Conservation (phyloP, 2,797 vertebrate species). For the Sebastes elongatus region DNA sequence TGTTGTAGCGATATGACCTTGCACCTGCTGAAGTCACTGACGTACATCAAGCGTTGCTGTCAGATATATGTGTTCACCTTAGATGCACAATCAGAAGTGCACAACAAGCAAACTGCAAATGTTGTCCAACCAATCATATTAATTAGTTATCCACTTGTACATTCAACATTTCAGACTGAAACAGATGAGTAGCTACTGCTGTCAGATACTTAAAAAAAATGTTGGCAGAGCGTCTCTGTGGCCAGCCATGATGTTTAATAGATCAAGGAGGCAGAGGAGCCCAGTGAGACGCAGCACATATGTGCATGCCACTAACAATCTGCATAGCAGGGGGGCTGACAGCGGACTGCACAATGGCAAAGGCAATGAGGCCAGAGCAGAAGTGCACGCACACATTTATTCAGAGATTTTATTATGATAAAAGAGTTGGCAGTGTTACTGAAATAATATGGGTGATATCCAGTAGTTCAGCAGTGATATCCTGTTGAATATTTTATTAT, state of each 20-base stretch:
- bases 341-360: constrained; percentile 23
- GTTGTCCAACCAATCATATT: neutral
- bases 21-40: constrained; percentile 3
- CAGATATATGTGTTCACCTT: constrained; percentile 4
- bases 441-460: neutral
- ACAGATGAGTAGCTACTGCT: constrained; percentile 2
- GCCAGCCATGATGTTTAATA: constrained; percentile 54
- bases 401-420: constrained; percentile 3
- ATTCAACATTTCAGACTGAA: neutral
- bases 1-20: neutral
- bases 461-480: neutral
- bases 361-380: constrained; percentile 14
- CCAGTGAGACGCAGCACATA: constrained; percentile 38
- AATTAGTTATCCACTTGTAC: neutral
- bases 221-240: constrained; percentile 22
- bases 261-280: constrained; percentile 43
- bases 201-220: neutral
- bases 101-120: neutral
- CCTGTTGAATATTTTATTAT: constrained; percentile 15
- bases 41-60: constrained; percentile 12
- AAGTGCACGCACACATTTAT: neutral
- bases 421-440: neutral
- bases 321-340: neutral
- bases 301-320: constrained; percentile 37
- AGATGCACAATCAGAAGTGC: neutral